A percentile compares a stretch with the other conserved stretches of the same genome.
phyloP scores from a whole-genome alignment of 2,113 vertebrate genomes.

The Parotia lawesii region DNA sequence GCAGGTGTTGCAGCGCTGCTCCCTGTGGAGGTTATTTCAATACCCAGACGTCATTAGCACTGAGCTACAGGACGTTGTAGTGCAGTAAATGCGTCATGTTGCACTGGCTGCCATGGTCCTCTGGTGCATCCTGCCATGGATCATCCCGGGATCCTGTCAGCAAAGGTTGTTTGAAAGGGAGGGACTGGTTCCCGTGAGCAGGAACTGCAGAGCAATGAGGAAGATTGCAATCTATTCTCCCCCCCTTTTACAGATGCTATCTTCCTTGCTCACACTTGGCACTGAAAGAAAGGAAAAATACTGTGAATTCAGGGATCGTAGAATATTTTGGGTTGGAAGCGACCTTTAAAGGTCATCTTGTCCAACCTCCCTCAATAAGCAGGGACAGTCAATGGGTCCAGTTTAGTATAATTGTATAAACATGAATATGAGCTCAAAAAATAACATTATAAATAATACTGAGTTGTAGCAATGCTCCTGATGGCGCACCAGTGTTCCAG shows the following conservation, averaged over 20 bases:
- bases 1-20: conserved; percentile 65
- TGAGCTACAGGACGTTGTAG: conserved; percentile 58
- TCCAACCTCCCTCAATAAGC: neutral
- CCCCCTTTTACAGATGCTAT: fast-evolving
- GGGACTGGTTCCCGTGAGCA: neutral
- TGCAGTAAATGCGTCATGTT: conserved; percentile 61
- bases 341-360: neutral
- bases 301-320: neutral
- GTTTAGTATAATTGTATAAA: neutral
- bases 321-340: neutral
- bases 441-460: neutral
- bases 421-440: neutral
- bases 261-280: neutral
- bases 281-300: neutral
- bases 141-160: conserved; percentile 52
- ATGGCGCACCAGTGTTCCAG: neutral
- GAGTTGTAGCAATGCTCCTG: neutral
- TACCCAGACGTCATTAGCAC: conserved; percentile 66
- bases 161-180: conserved; percentile 72
- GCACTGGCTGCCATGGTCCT: conserved; percentile 30
- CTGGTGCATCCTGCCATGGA: conserved; percentile 56
- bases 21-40: conserved; percentile 61
- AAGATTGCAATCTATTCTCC: neutral
- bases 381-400: neutral
- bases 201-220: neutral